Conservation (phyloP, 2,888 invertebrate genomes). For the Anticlea derivata region DNA sequence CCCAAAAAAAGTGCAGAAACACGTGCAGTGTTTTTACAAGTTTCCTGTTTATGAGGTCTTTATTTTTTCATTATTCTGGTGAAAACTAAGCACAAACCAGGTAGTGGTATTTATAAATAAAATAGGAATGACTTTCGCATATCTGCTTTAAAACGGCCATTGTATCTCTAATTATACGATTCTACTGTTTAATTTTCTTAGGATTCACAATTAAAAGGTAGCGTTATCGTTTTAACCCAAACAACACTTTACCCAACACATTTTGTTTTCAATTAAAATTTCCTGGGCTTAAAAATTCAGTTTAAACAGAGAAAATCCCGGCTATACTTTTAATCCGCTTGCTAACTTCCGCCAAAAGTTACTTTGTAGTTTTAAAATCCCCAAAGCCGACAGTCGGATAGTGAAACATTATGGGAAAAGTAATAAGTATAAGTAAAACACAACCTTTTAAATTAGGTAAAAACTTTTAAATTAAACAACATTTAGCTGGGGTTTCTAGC, state of each 20-base stretch:
- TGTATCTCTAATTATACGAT: no score
- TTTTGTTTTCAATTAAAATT: constrained; percentile 43
- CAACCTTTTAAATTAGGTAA: constrained; percentile 42
- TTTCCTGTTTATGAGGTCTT: no score
- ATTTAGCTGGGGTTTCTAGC: no score
- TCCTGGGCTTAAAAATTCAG: constrained; percentile 54
- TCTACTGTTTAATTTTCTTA: constrained; percentile 7
- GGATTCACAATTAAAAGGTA: constrained; percentile 4
- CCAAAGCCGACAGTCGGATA: constrained; percentile 52
- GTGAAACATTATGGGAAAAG: constrained; percentile 40
- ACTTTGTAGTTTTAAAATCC: constrained; percentile 57
- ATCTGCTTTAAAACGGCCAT: no score
- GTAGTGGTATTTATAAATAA: no score
- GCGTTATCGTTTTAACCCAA: constrained; percentile 20
- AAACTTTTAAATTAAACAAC: no score
- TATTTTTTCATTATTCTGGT: no score
- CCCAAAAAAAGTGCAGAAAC: no score
- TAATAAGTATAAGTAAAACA: constrained; percentile 29
- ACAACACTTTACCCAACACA: constrained; percentile 19
- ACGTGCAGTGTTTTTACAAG: no score
- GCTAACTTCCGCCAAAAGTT: constrained; percentile 51
- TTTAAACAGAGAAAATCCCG: constrained; percentile 58
- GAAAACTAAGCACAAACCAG: no score
- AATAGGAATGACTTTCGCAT: no score
- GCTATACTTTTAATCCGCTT: constrained; percentile 66